A percentile compares a stretch with the other conserved stretches of the same genome.
Evolutionary conservation across 2,888 invertebrate species (phyloP).

Genomic region (Nemurella pictetii): DNA sequence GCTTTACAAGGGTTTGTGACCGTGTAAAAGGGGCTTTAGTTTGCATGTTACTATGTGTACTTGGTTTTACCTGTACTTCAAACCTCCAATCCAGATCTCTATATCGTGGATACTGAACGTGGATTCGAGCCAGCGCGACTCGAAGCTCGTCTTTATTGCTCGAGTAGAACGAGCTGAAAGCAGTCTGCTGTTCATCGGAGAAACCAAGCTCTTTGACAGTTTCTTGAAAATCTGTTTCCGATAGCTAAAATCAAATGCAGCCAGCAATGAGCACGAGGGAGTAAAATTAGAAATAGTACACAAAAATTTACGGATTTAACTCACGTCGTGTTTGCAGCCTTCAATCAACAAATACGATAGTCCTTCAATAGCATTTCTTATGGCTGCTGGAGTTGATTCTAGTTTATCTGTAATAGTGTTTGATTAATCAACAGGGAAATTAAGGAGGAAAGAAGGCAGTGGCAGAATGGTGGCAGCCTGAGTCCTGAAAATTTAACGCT

Average conservation of each 20-base stretch:
- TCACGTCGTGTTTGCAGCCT: conserved; percentile 69
- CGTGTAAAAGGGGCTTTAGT: no score
- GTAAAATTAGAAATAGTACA: not conserved
- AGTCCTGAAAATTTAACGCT: not conserved
- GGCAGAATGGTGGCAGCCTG: not conserved
- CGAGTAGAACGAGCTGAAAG: conserved; percentile 63
- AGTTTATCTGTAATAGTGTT: conserved; percentile 61
- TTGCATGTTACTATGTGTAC: no score
- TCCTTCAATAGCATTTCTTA: conserved; percentile 70
- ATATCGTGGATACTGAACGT: conserved; percentile 54
- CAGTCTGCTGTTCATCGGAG: conserved; percentile 60
- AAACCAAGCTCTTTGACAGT: conserved; percentile 60
- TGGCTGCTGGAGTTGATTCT: conserved; percentile 56
- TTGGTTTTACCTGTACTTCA: conserved; percentile 61
- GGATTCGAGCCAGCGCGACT: conserved; percentile 55
- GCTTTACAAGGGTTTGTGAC: no score
- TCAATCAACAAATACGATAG: conserved; percentile 73
- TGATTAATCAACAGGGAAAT: not conserved
- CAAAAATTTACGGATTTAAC: not conserved
- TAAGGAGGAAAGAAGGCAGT: not conserved
- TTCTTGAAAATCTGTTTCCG: conserved; percentile 53
- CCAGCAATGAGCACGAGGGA: not conserved
- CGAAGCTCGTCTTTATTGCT: conserved; percentile 60
- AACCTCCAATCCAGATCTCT: conserved; percentile 68
- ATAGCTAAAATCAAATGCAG: conserved; percentile 42